A percentile compares a stretch with the other conserved stretches of the same genome.
Evolutionary conservation across 2,113 vertebrate species (phyloP).

Genomic region (Equus quagga): DNA sequence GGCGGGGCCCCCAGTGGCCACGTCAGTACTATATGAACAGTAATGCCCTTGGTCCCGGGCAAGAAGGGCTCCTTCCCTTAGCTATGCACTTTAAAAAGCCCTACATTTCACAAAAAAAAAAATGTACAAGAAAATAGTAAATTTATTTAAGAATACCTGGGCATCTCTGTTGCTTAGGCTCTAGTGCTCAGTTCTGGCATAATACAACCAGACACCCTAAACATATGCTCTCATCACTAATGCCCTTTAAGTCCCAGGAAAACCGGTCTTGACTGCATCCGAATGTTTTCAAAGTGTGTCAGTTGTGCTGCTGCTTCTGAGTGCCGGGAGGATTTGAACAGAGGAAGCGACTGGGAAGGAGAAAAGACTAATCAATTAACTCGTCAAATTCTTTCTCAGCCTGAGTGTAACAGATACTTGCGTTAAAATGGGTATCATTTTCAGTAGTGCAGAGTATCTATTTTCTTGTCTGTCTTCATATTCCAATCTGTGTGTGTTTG

Average conservation of each 20-base stretch:
- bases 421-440: background rate
- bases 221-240: background rate
- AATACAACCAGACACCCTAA: background rate
- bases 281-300: background rate
- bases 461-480: background rate
- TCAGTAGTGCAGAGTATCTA: background rate
- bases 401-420: background rate
- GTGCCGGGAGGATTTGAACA: background rate
- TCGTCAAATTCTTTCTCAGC: background rate
- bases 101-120: constrained; percentile 25
- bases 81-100: background rate
- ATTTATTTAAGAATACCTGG: background rate
- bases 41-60: background rate
- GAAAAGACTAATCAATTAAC: background rate
- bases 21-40: background rate
- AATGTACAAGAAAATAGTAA: background rate
- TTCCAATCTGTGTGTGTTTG: background rate
- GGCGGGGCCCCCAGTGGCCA: background rate
- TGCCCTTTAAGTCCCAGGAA: background rate
- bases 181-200: background rate
- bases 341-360: background rate
- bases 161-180: background rate
- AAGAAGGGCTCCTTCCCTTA: background rate
- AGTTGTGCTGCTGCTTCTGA: background rate
- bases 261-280: background rate